Evolutionary conservation across 2,888 invertebrate genomes (phyloP), one percentile per base, ranked within the genome.

Genomic region (Parnassius apollo): DNA sequence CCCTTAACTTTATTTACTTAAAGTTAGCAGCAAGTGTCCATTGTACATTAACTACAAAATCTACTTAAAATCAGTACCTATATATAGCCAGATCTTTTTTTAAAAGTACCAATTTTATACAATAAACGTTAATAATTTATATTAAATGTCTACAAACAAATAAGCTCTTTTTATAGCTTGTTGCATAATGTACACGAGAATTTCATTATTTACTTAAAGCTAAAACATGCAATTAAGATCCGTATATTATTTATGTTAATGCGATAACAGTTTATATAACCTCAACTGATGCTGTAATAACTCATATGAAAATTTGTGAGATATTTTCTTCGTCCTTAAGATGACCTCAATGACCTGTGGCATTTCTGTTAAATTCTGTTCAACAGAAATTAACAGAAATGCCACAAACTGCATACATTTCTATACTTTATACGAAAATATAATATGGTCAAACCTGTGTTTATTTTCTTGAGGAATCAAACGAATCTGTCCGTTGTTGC

Each of bases 401-500:
- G 46, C 9, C 46, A 46, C 12, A 12, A 46, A 46, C 12, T 46
- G 2, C 2, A n/a, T n/a, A 46, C 46, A 12, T 7, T 46, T 12
- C 46, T 46, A n/a, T 46, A 2, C 9, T n/a, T 46, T 46, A 46
- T 46, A 46, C 2, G 12, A 12, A 18, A n/a, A n/a, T 22, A 3
- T 1, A 44, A 25, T 44, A 52, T 8, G 61, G 48, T 48, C 9
- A 57, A 48, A 57, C 53, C 46, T 3, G 11, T 3, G 7, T 62
- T 52, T 12, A 48, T 35, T 44, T 50, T 50, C 18, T 25, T 11
- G 13, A 46, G 52, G 53, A 53, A 59, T 53, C 35, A 11, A 44
- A 8, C 12, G n/a, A 56, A n/a, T 22, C n/a, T 18, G n/a, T 12
- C 48, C 35, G 48, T 44, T 22, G 11, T 46, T 13, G 42, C 55